These are phyloP conservation scores for Forbesichthys agassizii DNA, from an alignment of 2,113 vertebrate species.

Conservation along the genomic window DNA sequence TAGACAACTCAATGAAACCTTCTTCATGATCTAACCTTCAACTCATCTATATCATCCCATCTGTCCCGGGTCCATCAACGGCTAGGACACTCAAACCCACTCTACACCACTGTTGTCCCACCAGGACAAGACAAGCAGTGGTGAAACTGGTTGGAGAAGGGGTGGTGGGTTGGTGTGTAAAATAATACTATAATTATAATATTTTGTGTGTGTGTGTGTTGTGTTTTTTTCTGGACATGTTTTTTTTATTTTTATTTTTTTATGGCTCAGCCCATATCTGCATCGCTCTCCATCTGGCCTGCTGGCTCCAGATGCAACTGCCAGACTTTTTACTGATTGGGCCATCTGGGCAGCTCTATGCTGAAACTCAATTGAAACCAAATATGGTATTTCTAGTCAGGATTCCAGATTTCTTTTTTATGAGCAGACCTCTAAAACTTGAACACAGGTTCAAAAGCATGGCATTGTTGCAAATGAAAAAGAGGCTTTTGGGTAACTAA, in stretches of 20 bases:
- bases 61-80: conserved; percentile 13
- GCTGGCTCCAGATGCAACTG: conserved; percentile 73
- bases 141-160: conserved; percentile 26
- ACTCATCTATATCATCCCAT: neutral
- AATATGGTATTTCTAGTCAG: conserved; percentile 62
- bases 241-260: conserved; percentile 29
- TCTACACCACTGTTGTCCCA: neutral
- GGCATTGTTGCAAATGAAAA: conserved; percentile 54
- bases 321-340: conserved; percentile 64
- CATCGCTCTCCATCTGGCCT: conserved; percentile 68
- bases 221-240: conserved; percentile 36
- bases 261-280: conserved; percentile 59
- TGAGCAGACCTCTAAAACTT: conserved; percentile 38
- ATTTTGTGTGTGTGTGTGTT: too few species aligned
- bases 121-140: conserved; percentile 26
- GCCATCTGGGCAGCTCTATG: conserved; percentile 67
- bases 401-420: conserved; percentile 37
- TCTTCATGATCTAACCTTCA: neutral
- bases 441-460: conserved; percentile 55
- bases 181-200: neutral
- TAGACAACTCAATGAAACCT: neutral
- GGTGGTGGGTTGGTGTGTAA: neutral
- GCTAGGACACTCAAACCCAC: neutral
- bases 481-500: conserved; percentile 30
- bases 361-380: conserved; percentile 59